Evolutionary conservation across 2,797 vertebrate species (phyloP), one percentile per base, ranked within the genome.

Genomic region (Sebastes dallii): DNA sequence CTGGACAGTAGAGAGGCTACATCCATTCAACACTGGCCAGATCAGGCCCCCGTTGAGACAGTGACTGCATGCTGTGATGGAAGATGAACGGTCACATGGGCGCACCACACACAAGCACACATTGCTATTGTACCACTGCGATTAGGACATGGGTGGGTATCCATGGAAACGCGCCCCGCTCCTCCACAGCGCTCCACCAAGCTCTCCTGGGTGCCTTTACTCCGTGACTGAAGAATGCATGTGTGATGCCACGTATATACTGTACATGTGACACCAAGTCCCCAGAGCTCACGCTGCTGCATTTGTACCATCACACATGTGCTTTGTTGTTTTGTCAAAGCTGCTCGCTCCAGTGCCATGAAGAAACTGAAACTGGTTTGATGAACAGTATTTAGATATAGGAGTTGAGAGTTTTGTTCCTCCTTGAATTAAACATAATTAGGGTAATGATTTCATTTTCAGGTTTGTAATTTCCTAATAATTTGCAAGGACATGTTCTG

Each of bases 91-190:
- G 73, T 88, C 72, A 81, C 72, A 30, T 56, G 50, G 50, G 18
- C 16, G 13, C 66, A 42, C 25, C 62, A 27, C 71, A 71, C 54
- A 86, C 30, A 73, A 30, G 22, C 78, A 73, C 3, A 42, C 78
- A 76, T 30, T 4, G 64, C 66, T 3, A 54, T 61, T 85, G 66
- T 72, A 12, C 13, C 18, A 22, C 25, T 66, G 66, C 16, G 8
- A 72, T 68, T n/a, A 16, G 60, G n/a, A 54, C 55, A 55, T n/a
- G 55, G 81, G 64, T 22, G 27, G 25, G 83, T 85, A 56, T 81
- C 89, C 79, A 85, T 88, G 80, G 86, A 82, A 88, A 90, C 52
- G 1, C 42, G 24, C 14, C 73, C 59, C 0, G 14, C 55, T 79
- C 72, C 39, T 46, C 65, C 13, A 13, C 34, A 69, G 29, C 7